Base-by-base conservation (phyloP, 2,113 vertebrate genomes). In the Lepus timidus region DNA sequence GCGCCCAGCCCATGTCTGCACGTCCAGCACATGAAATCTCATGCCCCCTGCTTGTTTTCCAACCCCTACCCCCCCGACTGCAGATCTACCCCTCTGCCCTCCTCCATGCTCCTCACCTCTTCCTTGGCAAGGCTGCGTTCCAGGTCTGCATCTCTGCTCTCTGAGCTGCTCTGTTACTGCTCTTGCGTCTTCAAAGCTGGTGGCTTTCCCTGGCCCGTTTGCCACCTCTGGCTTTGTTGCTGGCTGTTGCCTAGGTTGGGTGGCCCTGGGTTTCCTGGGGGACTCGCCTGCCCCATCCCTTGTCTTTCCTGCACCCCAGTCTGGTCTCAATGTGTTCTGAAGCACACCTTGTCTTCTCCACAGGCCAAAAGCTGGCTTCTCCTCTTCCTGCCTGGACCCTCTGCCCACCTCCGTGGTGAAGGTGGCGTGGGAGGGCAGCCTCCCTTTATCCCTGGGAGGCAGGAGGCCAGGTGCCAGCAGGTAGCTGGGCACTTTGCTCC, bases 181-280 rank as follows among this genome's bases (percentile, higher is more conserved):
- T 7, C 6, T 51, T 12, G 27, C 1, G 0, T 68, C 29, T 58
- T 20, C 9, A 52, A 23, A 62, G 51, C 22, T 0, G 5, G 23
- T 67, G 65, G 25, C 76, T 80, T 36, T 65, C 6, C 9, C 36
- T 16, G 79, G 51, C 49, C 5, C 17, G 51, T 31, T 20, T 6
- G 33, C 20, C 25, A 1, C 3, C 39, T 23, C 17, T 3, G 19
- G 33, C 36, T 39, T 27, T 39, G 1, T 20, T 25, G 25, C 64
- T 44, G n/a, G 22, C 11, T 4, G 10, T 81, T 9, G 1, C 25
- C 52, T 51, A 36, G 25, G 6, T 0, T 0, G 6, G 3, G 0
- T 36, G 49, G 33, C 33, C 25, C 51, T 13, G 6, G 16, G 44
- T 27, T 1, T 51, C 31, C 11, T 49, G 0, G 71, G 51, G n/a